Percentiles rank a stretch among this genome's conserved stretches.
phyloP scores from a whole-genome alignment of 2,113 vertebrate species.

The Thalassarche chlororhynchos region DNA sequence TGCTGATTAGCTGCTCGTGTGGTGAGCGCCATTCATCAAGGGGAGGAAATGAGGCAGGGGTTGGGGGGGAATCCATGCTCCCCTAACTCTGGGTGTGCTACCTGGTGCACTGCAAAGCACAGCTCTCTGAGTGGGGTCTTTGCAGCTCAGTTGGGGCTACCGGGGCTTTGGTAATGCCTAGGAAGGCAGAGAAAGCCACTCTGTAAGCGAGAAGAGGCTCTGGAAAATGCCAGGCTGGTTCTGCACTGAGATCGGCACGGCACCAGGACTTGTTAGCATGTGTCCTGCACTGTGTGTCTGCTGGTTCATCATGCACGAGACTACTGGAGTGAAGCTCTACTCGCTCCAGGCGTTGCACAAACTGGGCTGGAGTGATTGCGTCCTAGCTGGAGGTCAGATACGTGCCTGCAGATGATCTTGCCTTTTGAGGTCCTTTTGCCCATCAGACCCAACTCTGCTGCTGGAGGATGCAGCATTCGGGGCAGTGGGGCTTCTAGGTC shows the following conservation, averaged over 20 bases:
- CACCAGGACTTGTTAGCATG: background rate
- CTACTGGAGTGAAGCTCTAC: background rate
- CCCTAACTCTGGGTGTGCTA: background rate
- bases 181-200: background rate
- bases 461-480: background rate
- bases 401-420: background rate
- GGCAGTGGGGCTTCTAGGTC: too few relatives aligned
- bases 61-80: background rate
- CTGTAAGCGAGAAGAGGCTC: background rate
- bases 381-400: background rate
- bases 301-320: background rate
- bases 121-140: background rate
- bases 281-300: background rate
- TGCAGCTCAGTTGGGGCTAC: background rate
- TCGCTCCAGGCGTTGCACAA: background rate
- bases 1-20: background rate
- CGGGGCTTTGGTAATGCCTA: background rate
- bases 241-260: rapidly evolving
- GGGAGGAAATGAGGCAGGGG: background rate
- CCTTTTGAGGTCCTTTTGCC: background rate
- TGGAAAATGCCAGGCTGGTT: background rate
- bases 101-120: background rate
- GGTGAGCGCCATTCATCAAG: background rate
- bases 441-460: background rate
- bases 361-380: background rate